phyloP scores from a whole-genome alignment of 1,140 invertebrate species.

The Drosophila pseudoobscura region DNA sequence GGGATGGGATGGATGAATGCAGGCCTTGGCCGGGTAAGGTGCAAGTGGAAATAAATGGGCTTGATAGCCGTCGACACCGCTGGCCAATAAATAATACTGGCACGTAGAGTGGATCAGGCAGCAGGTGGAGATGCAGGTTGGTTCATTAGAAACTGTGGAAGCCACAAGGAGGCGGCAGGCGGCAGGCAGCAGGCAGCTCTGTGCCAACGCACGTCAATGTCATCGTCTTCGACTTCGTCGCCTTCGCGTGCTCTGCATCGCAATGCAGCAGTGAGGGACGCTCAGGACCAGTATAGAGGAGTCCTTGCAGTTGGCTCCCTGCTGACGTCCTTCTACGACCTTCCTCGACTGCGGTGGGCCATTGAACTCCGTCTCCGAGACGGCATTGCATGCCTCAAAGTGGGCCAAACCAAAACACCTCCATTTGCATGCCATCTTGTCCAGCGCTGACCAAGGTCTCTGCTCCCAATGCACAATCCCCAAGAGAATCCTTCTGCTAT shows the following conservation, averaged over 20 bases:
- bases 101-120: slow-evolving; percentile 34
- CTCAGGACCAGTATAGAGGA: neutral
- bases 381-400: slow-evolving; percentile 30
- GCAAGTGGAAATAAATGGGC: slow-evolving; percentile 13
- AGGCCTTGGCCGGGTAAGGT: slow-evolving; percentile 31
- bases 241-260: slow-evolving; percentile 34
- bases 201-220: slow-evolving; percentile 30
- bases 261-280: neutral
- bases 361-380: slow-evolving; percentile 19
- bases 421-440: slow-evolving; percentile 44
- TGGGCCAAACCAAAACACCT: slow-evolving; percentile 26
- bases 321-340: slow-evolving; percentile 47
- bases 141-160: neutral
- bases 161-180: no score
- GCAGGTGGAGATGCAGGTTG: slow-evolving; percentile 1
- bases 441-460: slow-evolving; percentile 28
- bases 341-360: slow-evolving; percentile 6
- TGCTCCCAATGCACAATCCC: neutral
- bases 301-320: slow-evolving; percentile 4
- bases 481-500: slow-evolving; percentile 14
- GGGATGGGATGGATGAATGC: neutral
- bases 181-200: neutral
- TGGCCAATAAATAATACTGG: slow-evolving; percentile 43
- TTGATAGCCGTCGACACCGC: neutral
- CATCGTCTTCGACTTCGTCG: slow-evolving; percentile 15